A percentile compares a stretch with the other conserved stretches of the same genome.
phyloP scores from a whole-genome alignment of 2,797 vertebrate species.

The Betta splendens region DNA sequence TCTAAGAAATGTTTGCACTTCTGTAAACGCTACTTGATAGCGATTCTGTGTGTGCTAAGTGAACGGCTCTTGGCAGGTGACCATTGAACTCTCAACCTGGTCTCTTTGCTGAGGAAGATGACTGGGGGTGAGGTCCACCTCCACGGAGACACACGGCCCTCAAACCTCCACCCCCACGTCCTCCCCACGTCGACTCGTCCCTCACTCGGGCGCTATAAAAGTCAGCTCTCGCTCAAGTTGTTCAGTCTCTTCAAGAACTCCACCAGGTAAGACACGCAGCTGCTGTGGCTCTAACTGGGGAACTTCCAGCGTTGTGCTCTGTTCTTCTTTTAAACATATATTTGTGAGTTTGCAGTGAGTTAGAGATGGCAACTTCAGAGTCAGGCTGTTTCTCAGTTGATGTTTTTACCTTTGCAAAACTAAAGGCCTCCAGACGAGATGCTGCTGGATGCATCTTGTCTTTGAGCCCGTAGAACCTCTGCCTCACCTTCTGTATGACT shows the following conservation, averaged over 20 bases:
- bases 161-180: slow-evolving; percentile 42
- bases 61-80: slow-evolving; percentile 62
- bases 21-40: slow-evolving; percentile 8
- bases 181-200: slow-evolving; percentile 39
- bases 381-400: neutral
- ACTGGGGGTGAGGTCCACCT: slow-evolving; percentile 78
- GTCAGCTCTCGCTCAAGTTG: slow-evolving; percentile 32
- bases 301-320: too few relatives aligned
- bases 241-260: slow-evolving; percentile 78
- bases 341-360: neutral
- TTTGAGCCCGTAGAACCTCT: slow-evolving; percentile 12
- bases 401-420: neutral
- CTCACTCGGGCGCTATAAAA: slow-evolving; percentile 65
- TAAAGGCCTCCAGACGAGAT: neutral
- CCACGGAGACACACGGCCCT: slow-evolving; percentile 69
- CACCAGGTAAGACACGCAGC: slow-evolving; percentile 78
- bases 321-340: neutral
- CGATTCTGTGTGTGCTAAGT: slow-evolving; percentile 36
- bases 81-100: slow-evolving; percentile 71
- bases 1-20: slow-evolving; percentile 4
- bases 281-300: slow-evolving; percentile 1
- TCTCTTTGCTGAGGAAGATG: slow-evolving; percentile 61
- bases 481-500: slow-evolving; percentile 26
- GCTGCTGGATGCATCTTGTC: neutral
- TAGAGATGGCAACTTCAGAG: neutral